Evolutionary conservation across 2,797 vertebrate species (phyloP), one percentile per base, ranked within the genome.

Genomic region (Lycodopsis pacificus): DNA sequence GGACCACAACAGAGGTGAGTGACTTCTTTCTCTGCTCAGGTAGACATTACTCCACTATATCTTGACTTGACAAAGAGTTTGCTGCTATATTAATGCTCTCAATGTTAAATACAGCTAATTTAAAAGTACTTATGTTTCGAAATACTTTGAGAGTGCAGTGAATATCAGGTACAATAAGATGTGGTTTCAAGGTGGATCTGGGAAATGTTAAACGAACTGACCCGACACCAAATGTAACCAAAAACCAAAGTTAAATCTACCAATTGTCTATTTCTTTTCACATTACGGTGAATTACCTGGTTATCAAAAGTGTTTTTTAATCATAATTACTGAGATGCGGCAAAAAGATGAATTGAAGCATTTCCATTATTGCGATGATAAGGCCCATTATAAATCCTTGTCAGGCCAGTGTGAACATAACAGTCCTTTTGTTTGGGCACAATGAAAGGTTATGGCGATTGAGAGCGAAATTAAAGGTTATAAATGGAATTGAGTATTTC

Each of bases 401-500:
- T 86, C 84, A 77, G 86, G 68, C 22, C 71, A 65, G 32, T 57
- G 54, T 78, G 85, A 89, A 82, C 86, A 88, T 34, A 86, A 65
- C 80, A 72, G 75, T 72, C 82, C 81, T 86, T 89, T 87, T 84
- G 87, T 89, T 85, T 86, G 84, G 76, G 75, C 81, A 77, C 76
- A 91, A 91, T 87, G 77, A 89, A 90, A 80, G 86, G 77, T 88
- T 88, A 87, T 76, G 56, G 80, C 65, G 73, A 86, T 73, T 73
- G 73, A 89, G 84, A 91, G 82, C 40, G 56, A 92, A 91, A 93
- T 90, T 83, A 91, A 86, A 91, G 81, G 83, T 85, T 89, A 82
- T 82, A 84, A 91, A 93, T 83, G 59, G 92, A 89, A 90, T 82
- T 66, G 70, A 65, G 83, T 79, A 89, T 89, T 91, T 88, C 80